Evolutionary conservation across 2,113 vertebrate species (phyloP).

Genomic region (Triplophysa siluroides): DNA sequence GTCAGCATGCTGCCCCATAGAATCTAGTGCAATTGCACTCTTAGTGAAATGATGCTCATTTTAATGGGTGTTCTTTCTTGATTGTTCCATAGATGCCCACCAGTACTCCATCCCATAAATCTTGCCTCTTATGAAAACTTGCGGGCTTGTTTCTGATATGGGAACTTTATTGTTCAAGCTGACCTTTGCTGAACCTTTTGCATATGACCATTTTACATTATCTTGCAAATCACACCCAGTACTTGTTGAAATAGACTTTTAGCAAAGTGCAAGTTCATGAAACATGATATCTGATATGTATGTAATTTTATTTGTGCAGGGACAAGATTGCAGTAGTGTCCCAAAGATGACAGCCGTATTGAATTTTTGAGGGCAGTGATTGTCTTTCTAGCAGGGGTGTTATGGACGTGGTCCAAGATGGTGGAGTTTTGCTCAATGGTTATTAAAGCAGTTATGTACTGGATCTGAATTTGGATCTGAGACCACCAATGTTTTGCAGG

Average conservation of each 20-base stretch:
- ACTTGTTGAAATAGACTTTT: no score
- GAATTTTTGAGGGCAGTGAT: neutral
- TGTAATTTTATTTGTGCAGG: neutral
- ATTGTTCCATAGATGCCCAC: constrained; percentile 34
- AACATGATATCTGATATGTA: neutral
- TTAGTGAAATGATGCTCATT: constrained; percentile 48
- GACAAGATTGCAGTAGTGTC: neutral
- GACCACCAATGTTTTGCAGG: constrained; percentile 36
- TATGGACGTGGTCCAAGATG: constrained; percentile 8
- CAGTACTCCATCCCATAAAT: constrained; percentile 1
- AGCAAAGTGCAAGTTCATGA: neutral
- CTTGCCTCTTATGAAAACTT: neutral
- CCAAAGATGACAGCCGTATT: neutral
- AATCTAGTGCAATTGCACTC: constrained; percentile 43
- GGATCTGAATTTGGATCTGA: neutral
- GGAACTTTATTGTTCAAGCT: no score
- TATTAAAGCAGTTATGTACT: neutral
- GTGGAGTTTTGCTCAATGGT: neutral
- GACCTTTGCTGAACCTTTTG: neutral
- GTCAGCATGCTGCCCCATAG: constrained; percentile 44
- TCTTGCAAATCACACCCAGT: no score
- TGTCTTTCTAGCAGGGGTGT: constrained; percentile 27
- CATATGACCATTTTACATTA: neutral
- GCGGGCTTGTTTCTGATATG: neutral
- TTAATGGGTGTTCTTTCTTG: constrained; percentile 42